Base-by-base conservation (phyloP, 2,888 invertebrate genomes). In the Pseudanteris insignis region DNA sequence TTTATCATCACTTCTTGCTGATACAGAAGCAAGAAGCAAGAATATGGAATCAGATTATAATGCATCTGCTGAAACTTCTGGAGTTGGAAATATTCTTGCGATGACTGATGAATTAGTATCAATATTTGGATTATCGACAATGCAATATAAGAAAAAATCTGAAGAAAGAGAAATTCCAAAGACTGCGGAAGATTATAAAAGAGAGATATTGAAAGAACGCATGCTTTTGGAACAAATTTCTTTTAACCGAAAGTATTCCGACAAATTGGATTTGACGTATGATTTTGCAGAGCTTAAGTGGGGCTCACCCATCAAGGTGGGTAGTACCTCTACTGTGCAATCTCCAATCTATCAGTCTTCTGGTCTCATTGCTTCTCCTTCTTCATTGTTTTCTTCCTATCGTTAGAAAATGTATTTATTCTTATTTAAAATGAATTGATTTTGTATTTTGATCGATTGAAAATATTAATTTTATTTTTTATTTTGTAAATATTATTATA, bases 251-350 rank as follows among this genome's bases (percentile, higher is more conserved):
- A 63, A 63, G 11, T 59, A 59, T 51, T 4, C 4, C 18, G 6
- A 18, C 6, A n/a, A n/a, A n/a, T 18, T 26, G 0, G 37, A 46
- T 37, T 34, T 34, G 4, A 12, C 28, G 28, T 57, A 36, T 43
- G 57, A 62, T 62, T 55, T 48, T 41, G 47, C 46, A 41, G 55
- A 63, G 41, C 46, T 63, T 37, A 59, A 55, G 26, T 63, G 63
- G 63, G 63, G 59, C 41, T 63, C 55, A 34, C 63, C 63, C 30
- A 59, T 63, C 8, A 63, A 63, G 63, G 63, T 63, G 54, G 63
- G 63, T 63, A 50, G 54, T 50, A 55, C 46, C 38, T 57, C 43
- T 44, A 55, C 59, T 50, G 55, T 41, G 59, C 59, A 63, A 55
- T 55, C 50, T 40, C 46, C 44, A 53, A 47, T 58, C 33, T 55